Conservation (phyloP, 1,140 invertebrate genomes). For the Dendrolimus kikuchii region DNA sequence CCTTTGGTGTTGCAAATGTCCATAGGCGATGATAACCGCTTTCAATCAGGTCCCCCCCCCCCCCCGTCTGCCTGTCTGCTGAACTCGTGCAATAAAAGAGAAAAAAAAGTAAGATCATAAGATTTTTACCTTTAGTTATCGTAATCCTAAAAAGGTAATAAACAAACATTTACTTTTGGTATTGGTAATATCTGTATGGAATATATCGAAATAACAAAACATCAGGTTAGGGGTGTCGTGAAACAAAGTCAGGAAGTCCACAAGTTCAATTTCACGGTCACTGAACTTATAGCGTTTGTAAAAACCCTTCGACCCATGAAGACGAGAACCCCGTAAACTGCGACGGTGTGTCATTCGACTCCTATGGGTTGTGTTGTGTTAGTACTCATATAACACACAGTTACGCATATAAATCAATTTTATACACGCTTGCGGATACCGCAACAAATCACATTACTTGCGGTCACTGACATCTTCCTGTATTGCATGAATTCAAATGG, state of each 20-base stretch:
- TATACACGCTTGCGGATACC: slow-evolving; percentile 38
- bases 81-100: too few relatives aligned
- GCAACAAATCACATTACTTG: slow-evolving; percentile 46
- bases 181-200: too few relatives aligned
- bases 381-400: slow-evolving; percentile 5
- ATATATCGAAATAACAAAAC: too few relatives aligned
- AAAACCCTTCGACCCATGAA: slow-evolving; percentile 18
- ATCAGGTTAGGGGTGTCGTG: not conserved
- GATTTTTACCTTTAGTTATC: too few relatives aligned
- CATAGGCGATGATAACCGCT: too few relatives aligned
- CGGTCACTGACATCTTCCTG: slow-evolving; percentile 51
- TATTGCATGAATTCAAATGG: slow-evolving; percentile 31
- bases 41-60: too few relatives aligned
- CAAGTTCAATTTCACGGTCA: slow-evolving; percentile 27
- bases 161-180: too few relatives aligned
- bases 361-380: slow-evolving; percentile 11
- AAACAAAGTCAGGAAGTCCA: slow-evolving; percentile 14
- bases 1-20: too few relatives aligned
- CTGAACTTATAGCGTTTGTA: slow-evolving; percentile 18
- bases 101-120: too few relatives aligned
- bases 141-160: too few relatives aligned
- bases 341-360: slow-evolving; percentile 18
- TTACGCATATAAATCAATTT: slow-evolving; percentile 44
- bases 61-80: too few relatives aligned
- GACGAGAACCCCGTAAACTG: slow-evolving; percentile 14